Conservation (phyloP, 2,113 vertebrate genomes). For the Aegypius monachus region DNA sequence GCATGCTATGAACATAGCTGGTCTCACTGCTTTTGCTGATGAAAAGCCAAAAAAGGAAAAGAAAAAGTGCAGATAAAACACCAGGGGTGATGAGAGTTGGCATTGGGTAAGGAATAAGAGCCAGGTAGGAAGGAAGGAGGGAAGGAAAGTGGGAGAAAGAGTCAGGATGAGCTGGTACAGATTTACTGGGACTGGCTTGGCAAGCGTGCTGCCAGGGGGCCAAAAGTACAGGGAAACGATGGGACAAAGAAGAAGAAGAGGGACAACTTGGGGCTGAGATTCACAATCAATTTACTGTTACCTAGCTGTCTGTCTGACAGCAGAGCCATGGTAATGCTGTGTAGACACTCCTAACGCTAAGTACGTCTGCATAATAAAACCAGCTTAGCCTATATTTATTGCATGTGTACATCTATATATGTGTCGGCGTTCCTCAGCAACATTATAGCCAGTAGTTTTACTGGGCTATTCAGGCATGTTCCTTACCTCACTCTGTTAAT, state of each 20-base stretch:
- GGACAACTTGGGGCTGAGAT: not conserved
- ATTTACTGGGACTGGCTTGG: not conserved
- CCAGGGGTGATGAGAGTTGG: not conserved
- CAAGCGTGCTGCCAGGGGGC: not conserved
- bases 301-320: not conserved
- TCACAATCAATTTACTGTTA: not conserved
- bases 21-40: not conserved
- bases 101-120: not conserved
- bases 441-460: not conserved
- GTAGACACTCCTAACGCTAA: not conserved
- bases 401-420: not conserved
- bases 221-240: not conserved
- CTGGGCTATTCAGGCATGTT: not conserved
- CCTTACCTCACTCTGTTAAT: not conserved
- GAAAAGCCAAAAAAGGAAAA: not conserved
- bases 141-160: not conserved
- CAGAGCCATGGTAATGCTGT: not conserved
- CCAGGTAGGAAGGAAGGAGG: not conserved
- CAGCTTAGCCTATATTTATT: constrained; percentile 30
- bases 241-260: not conserved
- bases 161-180: not conserved
- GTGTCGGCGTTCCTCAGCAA: not conserved
- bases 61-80: not conserved
- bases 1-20: not conserved
- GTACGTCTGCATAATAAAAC: not conserved